phyloP scores from a whole-genome alignment of 2,888 invertebrate genomes.

The Eristalis pertinax region DNA sequence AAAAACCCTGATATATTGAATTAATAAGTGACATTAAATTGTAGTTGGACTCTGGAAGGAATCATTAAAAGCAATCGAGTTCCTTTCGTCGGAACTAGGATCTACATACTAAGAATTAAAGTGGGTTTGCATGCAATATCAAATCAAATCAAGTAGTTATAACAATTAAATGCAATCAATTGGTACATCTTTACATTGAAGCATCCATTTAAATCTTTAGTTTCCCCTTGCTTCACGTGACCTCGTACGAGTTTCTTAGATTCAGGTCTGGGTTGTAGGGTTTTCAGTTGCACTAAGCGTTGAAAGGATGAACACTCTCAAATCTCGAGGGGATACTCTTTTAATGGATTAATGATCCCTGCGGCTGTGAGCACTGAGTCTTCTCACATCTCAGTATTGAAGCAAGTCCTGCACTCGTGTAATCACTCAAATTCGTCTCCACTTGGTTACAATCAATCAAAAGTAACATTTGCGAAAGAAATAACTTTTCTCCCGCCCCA shows the following conservation, averaged over 20 bases:
- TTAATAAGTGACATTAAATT: too few relatives aligned
- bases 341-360: slow-evolving; percentile 2
- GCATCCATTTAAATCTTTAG: too few relatives aligned
- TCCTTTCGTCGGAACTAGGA: too few relatives aligned
- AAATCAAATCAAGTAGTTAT: too few relatives aligned
- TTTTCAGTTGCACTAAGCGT: background rate
- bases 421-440: slow-evolving; percentile 40
- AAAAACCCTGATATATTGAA: too few relatives aligned
- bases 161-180: too few relatives aligned
- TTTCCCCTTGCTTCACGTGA: too few relatives aligned
- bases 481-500: background rate
- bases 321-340: background rate
- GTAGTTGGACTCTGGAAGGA: too few relatives aligned
- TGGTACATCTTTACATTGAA: too few relatives aligned
- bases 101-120: too few relatives aligned
- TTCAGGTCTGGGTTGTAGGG: background rate
- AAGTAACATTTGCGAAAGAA: slow-evolving; percentile 25
- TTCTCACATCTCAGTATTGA: background rate
- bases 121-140: too few relatives aligned
- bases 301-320: background rate
- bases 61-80: too few relatives aligned
- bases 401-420: slow-evolving; percentile 7
- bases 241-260: background rate
- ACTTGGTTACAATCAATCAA: slow-evolving; percentile 41
- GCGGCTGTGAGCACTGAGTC: background rate